Evolutionary conservation across 2,113 vertebrate species (phyloP), one percentile per base, ranked within the genome.

Genomic region (Ciconia boyciana): DNA sequence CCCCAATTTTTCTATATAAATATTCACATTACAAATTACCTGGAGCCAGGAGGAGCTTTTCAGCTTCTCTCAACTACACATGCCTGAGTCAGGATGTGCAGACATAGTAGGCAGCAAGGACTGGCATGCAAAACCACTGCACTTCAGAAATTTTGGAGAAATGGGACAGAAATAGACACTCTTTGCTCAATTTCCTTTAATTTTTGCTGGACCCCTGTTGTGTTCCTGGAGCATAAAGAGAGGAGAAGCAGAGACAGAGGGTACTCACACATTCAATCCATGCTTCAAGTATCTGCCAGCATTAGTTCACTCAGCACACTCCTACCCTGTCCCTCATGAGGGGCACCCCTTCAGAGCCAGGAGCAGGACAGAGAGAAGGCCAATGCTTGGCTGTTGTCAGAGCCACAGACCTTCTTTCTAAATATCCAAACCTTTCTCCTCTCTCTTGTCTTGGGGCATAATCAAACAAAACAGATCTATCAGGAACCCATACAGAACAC

Each of bases 261-360:
- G 19, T 60, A 41, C 25, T 89, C 41, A 83, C 18, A 83, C n/a
- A 34, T 69, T 39, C 44, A 57, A 6, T 13, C 29, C 48, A 60
- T 25, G 20, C 72, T 61, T 41, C 83, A 60, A 51, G 17, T 20
- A 81, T 32, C 62, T 69, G 74, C 48, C 72, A 91, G 39, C 8
- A 62, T 17, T 19, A 14, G 7, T 5, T 58, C 34, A 14, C 51
- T 26, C 60, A 22, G 54, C 28, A 19, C 0, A 0, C 16, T 61
- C 16, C 77, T 54, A 65, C 60, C 58, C 9, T 41, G 24, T 16
- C 64, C 69, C 43, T 66, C 55, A 14, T 9, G 8, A 87, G 21
- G 28, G 24, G 10, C 55, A 66, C 2, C 7, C 9, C 49, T 79
- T 48, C 65, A 49, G 11, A 89, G 28, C 34, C 41, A 49, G 36